Evolutionary conservation across 2,113 vertebrate genomes (phyloP).

Genomic region (Notarius quadriscutis): DNA sequence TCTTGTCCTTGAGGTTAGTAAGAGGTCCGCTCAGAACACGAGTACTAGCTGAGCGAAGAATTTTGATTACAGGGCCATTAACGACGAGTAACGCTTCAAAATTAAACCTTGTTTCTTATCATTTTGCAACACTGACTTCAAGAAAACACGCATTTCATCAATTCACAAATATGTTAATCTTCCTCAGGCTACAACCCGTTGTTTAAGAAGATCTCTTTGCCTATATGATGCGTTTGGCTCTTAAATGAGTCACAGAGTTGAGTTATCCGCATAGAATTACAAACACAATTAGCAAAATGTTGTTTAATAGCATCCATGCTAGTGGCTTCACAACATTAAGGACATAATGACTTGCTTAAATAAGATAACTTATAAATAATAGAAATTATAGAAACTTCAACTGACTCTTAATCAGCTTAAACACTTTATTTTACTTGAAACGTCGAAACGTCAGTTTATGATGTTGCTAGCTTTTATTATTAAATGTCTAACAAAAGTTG

Average conservation of each 20-base stretch:
- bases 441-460: too few relatives aligned
- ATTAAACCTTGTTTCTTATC: not conserved
- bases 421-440: too few relatives aligned
- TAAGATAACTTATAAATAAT: too few relatives aligned
- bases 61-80: not conserved
- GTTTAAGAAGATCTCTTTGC: not conserved
- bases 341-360: not conserved
- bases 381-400: too few relatives aligned
- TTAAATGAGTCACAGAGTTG: not conserved
- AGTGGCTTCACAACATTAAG: not conserved
- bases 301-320: not conserved
- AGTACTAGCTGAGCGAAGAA: not conserved
- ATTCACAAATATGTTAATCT: not conserved
- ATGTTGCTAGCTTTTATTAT: too few relatives aligned
- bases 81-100: not conserved
- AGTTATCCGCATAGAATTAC: not conserved
- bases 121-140: not conserved
- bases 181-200: not conserved
- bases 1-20: slow-evolving; percentile 12
- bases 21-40: not conserved
- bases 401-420: too few relatives aligned
- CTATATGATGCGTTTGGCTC: not conserved
- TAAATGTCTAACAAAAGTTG: too few relatives aligned
- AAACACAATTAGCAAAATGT: not conserved
- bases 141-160: not conserved